These are phyloP conservation scores for Cancer borealis DNA, from an alignment of 2,888 invertebrate genomes.

Conservation along the genomic window DNA sequence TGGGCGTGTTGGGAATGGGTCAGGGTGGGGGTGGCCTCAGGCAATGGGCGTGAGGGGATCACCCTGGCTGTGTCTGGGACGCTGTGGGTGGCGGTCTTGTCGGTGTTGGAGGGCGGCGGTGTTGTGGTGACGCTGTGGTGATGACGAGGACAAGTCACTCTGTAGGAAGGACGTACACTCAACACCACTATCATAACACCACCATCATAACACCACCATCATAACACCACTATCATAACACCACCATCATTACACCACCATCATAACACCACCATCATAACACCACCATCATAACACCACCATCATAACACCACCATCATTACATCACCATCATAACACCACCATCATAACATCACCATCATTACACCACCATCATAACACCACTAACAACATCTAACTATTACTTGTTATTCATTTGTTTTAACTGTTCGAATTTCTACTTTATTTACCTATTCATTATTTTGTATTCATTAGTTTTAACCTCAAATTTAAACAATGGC, in stretches of 20 bases:
- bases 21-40: not conserved
- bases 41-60: not conserved
- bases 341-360: not conserved
- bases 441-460: no score
- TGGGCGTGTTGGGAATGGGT: not conserved
- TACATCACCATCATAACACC: no score
- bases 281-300: not conserved
- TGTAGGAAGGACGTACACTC: not conserved
- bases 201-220: not conserved
- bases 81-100: constrained; percentile 2
- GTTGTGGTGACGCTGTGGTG: not conserved
- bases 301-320: not conserved
- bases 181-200: not conserved
- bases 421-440: not conserved
- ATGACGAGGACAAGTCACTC: not conserved
- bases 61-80: not conserved
- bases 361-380: not conserved
- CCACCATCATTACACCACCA: not conserved
- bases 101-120: not conserved
- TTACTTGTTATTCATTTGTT: not conserved
- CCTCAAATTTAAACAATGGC: no score
- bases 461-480: no score
- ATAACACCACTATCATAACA: not conserved
- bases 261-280: not conserved
- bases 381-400: not conserved